Evolutionary conservation across 2,888 invertebrate species (phyloP), one percentile per base, ranked within the genome.

Genomic region (Trichogramma dendrolimi): DNA sequence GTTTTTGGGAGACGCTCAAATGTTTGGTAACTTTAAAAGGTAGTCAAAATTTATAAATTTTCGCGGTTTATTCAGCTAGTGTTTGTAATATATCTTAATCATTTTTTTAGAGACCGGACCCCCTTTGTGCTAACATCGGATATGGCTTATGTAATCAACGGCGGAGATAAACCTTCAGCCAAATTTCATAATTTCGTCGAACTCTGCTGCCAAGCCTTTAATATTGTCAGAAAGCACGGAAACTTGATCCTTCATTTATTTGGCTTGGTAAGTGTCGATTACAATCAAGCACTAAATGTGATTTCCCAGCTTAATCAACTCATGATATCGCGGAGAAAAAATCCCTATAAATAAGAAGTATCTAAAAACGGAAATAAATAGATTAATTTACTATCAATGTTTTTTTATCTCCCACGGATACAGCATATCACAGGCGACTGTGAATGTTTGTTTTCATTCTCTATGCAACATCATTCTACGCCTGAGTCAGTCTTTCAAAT

Each of bases 101-200:
- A 52, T 8, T 59, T 60, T 70, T 76, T 52, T 78, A 94, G 97
- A 72, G 99, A 99, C 81, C 91, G 99, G 10, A 93, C 95, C 0
- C 97, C 98, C 0, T 99, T 99, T 82, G 96, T 99, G 1, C 80
- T 99, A 60, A 99, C 99, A 0, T 92, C 94, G 41, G 99, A 99
- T 79, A 99, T 99, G 99, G 97, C 93, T 5, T 97, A 96, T 80
- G 98, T 99, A n/a, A 99, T 99, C 73, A 97, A 97, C 79, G 95
- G 95, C 56, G 95, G 96, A 3, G 96, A 96, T 76, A 88, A 92
- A 69, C 92, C 94, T 46, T 91, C 94, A 6, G 92, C 91, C 66
- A 89, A 91, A 69, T 98, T 97, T 80, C 98, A 99, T 80, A 89
- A 92, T 76, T 99, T 99, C 80, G 94, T 99, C n/a, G 98, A 99